Percentiles rank a stretch among this genome's conserved stretches.
phyloP scores from a whole-genome alignment of 2,888 invertebrate genomes.

The Leuctra nigra region DNA sequence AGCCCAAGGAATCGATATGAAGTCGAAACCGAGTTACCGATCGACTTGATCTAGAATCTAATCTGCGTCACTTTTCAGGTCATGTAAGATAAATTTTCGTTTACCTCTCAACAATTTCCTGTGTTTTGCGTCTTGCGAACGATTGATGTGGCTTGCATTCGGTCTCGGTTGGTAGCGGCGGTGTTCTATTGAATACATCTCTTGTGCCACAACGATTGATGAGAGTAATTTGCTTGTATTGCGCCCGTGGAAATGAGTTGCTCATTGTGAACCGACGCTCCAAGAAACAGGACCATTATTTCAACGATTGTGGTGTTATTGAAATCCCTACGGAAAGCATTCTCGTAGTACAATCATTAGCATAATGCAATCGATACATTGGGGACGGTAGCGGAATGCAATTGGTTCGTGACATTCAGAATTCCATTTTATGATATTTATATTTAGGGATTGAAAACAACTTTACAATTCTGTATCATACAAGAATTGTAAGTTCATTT shows the following conservation, averaged over 20 bases:
- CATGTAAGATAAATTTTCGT: neutral
- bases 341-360: no score
- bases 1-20: no score
- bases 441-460: no score
- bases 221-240: neutral
- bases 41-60: neutral
- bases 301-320: conserved; percentile 12
- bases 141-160: neutral
- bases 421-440: no score
- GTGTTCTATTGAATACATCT: neutral
- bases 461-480: no score
- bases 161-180: neutral
- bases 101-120: neutral
- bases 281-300: neutral
- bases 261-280: neutral
- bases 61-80: neutral
- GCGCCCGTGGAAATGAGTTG: conserved; percentile 7
- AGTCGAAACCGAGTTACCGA: no score
- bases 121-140: no score
- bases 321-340: conserved; percentile 9
- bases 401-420: no score
- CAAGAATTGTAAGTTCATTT: no score
- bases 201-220: neutral
- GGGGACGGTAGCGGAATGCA: no score
- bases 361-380: no score